Base-by-base conservation (phyloP, 2,888 invertebrate genomes). In the Magallana nippona region DNA sequence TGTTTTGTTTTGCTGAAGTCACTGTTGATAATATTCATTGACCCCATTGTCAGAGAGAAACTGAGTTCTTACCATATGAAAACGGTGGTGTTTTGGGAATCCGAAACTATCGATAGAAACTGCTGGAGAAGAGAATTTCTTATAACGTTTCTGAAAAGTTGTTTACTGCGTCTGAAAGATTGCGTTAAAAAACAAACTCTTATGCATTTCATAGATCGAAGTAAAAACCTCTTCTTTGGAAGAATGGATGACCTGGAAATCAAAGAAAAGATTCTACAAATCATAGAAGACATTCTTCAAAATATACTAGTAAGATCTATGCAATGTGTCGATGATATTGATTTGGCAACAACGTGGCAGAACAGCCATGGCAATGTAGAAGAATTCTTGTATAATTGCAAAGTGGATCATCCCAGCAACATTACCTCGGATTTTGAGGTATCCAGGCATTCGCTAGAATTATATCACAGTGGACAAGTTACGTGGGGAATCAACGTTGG, bases 51-150 rank as follows among this genome's bases (percentile, higher is more conserved):
- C n/a, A 55, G 15, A 15, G 79, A 83, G 11, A 13, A 79, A 27
- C 32, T 83, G 10, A 83, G 83, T 32, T 55, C 83, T 10, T 83
- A 55, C 22, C 79, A 79, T 79, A 13, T 83, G 55, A 83, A 83
- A 83, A 83, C 77, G 10, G 22, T 62, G 15, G 55, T 83, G 17
- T 79, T 83, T 19, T 83, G 83, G 83, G 44, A 55, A 17, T 79
- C 79, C 22, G 82, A 82, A 60, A 82, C 55, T n/a, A 56, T 19
- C 19, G 60, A 27, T 17, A 5, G 0, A 8, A 22, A 27, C 15
- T 55, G 10, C 22, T 79, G 79, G 83, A 27, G 62, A 19, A 17
- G 15, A 56, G 71, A 56, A 22, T 32, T 77, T 32, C 27, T 78
- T 17, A 10, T 82, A 10, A 10, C 55, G 19, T 44, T 32, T 62